Conservation (phyloP, 2,888 invertebrate genomes). For the Drosophila kambysellisi region DNA sequence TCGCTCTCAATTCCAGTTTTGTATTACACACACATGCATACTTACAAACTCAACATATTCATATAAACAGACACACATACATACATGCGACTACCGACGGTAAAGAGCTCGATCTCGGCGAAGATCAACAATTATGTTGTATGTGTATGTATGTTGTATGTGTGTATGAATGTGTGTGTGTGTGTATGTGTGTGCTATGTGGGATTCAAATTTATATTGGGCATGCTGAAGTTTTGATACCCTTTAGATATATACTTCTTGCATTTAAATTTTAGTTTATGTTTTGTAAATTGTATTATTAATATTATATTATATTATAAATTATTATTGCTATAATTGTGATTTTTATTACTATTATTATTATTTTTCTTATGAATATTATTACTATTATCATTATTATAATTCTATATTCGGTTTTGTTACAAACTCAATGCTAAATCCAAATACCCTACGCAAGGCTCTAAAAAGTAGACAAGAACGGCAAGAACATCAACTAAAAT, state of each 20-base stretch:
- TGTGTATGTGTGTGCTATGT: not conserved
- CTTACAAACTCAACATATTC: constrained; percentile 9
- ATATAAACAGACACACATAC: constrained; percentile 1
- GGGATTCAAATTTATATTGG: not conserved
- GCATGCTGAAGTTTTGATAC: not conserved
- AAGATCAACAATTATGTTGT: constrained; percentile 50
- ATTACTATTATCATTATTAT: not conserved
- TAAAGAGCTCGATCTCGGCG: constrained; percentile 18
- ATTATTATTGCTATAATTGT: not conserved
- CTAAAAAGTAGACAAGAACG: constrained; percentile 37
- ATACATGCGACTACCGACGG: constrained; percentile 3
- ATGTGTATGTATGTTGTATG: constrained; percentile 1
- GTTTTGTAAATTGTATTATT: not conserved
- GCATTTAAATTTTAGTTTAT: not conserved
- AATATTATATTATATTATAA: not conserved
- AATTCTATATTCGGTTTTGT: not conserved
- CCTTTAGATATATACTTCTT: not conserved
- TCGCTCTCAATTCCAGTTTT: constrained; percentile 56
- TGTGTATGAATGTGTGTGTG: not conserved
- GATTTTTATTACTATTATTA: not conserved
- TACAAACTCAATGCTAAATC: not conserved
- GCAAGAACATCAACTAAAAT: constrained; percentile 39
- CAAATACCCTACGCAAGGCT: not conserved
- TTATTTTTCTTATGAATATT: not conserved
- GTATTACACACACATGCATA: constrained; percentile 11